A percentile compares a stretch with the other conserved stretches of the same genome.
Evolutionary conservation across 2,888 invertebrate species (phyloP).

Genomic region (Automeris io): DNA sequence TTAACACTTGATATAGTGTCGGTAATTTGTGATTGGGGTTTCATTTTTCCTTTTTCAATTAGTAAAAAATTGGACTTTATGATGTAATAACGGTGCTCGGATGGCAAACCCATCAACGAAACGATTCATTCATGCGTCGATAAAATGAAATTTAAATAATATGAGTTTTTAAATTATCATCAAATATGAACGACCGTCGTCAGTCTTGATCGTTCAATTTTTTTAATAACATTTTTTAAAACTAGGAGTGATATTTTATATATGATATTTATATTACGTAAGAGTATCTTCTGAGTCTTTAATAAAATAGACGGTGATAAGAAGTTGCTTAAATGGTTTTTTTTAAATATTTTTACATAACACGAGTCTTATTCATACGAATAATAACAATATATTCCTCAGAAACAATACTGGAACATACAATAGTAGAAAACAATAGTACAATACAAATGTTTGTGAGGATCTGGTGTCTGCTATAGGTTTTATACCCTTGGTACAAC

Average conservation of each 20-base stretch:
- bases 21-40: slow-evolving; percentile 65
- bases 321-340: too few relatives aligned
- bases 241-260: slow-evolving; percentile 9
- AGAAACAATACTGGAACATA: too few relatives aligned
- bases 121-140: slow-evolving; percentile 31
- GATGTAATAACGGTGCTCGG: slow-evolving; percentile 46
- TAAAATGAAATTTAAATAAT: slow-evolving; percentile 35
- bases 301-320: too few relatives aligned
- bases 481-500: too few relatives aligned
- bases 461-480: too few relatives aligned
- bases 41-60: slow-evolving; percentile 72
- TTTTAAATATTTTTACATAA: too few relatives aligned
- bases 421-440: too few relatives aligned
- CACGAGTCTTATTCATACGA: too few relatives aligned
- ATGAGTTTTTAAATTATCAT: slow-evolving; percentile 26
- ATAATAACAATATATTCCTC: too few relatives aligned
- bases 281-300: too few relatives aligned
- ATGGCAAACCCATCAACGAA: slow-evolving; percentile 36
- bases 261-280: too few relatives aligned
- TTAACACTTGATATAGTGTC: slow-evolving; percentile 77
- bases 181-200: slow-evolving; percentile 24
- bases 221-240: slow-evolving; percentile 22
- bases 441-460: too few relatives aligned
- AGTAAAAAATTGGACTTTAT: slow-evolving; percentile 63
- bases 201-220: slow-evolving; percentile 22